Conservation (phyloP, 2,888 invertebrate species). For the Lepidocyrtoides sp. region DNA sequence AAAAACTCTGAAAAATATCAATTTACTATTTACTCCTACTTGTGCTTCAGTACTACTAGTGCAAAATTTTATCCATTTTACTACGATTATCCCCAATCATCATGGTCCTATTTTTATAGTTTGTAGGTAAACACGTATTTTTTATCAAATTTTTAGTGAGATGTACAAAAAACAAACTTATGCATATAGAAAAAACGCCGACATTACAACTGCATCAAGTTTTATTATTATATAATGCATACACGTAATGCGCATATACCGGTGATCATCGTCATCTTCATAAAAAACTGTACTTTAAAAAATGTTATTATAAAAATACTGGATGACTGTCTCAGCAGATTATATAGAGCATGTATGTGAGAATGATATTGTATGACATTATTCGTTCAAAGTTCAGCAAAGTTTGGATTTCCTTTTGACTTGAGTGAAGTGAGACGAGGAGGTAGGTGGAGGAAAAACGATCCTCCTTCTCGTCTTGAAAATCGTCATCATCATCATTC, state of each 20-base stretch:
- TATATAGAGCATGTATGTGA: not conserved
- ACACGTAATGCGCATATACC: not conserved
- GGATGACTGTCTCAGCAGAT: too few species aligned
- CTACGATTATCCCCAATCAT: constrained; percentile 4
- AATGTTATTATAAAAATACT: not conserved
- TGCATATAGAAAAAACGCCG: too few species aligned
- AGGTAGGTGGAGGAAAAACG: constrained; percentile 3
- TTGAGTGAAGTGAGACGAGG: constrained; percentile 13
- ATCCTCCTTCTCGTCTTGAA: constrained; percentile 10
- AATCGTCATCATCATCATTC: not conserved
- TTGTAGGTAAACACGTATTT: not conserved
- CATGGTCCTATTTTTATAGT: constrained; percentile 25
- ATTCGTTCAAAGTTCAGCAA: constrained; percentile 72
- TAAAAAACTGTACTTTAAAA: not conserved
- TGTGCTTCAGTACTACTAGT: too few species aligned
- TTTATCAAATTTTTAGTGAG: not conserved
- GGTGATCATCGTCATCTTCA: not conserved
- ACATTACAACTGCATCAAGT: too few species aligned
- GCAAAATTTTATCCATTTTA: not conserved
- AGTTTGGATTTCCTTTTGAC: constrained; percentile 53
- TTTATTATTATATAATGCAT: too few species aligned
- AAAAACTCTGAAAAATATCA: constrained; percentile 32
- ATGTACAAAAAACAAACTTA: too few species aligned
- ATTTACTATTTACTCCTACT: constrained; percentile 30
- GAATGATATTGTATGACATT: constrained; percentile 21